Conservation (phyloP, 2,113 vertebrate species). For the Pangasianodon gigas region DNA sequence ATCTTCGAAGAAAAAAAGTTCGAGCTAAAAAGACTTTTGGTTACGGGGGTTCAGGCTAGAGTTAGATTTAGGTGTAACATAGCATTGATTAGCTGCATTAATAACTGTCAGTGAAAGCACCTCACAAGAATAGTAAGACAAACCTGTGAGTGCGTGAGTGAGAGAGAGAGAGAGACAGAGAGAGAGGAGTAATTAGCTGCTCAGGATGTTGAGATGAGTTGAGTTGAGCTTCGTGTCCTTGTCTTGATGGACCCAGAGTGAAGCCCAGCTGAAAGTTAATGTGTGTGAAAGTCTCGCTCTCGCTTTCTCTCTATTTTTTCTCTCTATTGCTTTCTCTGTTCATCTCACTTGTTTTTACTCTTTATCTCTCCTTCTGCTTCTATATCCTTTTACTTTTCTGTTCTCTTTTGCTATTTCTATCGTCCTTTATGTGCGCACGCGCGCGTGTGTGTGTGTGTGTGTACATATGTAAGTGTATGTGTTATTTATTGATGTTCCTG, state of each 20-base stretch:
- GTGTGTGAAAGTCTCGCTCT: background rate
- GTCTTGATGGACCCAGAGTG: background rate
- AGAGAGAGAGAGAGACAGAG: no score
- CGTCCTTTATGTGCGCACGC: background rate
- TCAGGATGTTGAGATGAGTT: background rate
- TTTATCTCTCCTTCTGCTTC: constrained; percentile 24
- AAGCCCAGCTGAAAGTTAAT: background rate
- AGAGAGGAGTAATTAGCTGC: background rate
- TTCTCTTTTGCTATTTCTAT: constrained; percentile 12
- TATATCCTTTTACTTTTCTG: background rate
- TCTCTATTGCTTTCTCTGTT: background rate
- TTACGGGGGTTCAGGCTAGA: no score
- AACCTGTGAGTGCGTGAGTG: no score
- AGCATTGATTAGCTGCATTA: no score
- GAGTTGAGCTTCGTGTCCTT: background rate
- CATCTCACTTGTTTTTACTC: background rate
- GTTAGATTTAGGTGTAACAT: background rate
- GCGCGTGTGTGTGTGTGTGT: background rate
- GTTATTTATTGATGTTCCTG: constrained; percentile 64
- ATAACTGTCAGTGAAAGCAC: no score
- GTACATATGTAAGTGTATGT: background rate
- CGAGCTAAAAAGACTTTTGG: no score
- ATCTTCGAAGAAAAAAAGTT: no score
- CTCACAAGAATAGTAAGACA: no score
- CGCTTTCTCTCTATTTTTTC: constrained; percentile 2